Conservation (phyloP, 2,888 invertebrate genomes). For the Pycnomerus fuliginosus region DNA sequence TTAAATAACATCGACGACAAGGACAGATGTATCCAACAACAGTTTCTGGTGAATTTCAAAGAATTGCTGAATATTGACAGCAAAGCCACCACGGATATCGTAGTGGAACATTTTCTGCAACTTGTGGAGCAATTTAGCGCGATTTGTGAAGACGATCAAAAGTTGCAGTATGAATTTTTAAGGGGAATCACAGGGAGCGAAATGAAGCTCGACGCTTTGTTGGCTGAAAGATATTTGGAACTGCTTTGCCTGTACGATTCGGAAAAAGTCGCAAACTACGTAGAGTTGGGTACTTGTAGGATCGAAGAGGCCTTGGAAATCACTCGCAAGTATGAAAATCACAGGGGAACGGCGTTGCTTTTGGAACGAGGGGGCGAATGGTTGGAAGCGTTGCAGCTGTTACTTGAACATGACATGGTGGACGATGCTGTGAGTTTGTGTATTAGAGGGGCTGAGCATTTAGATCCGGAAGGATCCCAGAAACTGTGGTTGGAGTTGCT, state of each 20-base stretch:
- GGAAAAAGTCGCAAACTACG: slow-evolving; percentile 52
- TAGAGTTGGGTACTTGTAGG: slow-evolving; percentile 56
- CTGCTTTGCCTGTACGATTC: slow-evolving; percentile 63
- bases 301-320: slow-evolving; percentile 66
- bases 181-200: slow-evolving; percentile 56
- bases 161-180: slow-evolving; percentile 59
- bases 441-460: slow-evolving; percentile 52
- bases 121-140: slow-evolving; percentile 52
- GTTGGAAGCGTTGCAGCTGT: slow-evolving; percentile 67
- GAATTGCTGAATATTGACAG: slow-evolving; percentile 62
- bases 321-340: slow-evolving; percentile 61
- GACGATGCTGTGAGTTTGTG: slow-evolving; percentile 51
- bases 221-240: slow-evolving; percentile 63
- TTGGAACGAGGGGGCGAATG: slow-evolving; percentile 75
- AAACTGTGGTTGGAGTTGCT: slow-evolving; percentile 56
- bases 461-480: slow-evolving; percentile 53
- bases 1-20: slow-evolving; percentile 51
- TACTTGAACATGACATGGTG: slow-evolving; percentile 52
- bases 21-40: slow-evolving; percentile 53
- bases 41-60: slow-evolving; percentile 53
- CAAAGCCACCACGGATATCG: slow-evolving; percentile 62
- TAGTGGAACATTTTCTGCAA: slow-evolving; percentile 59
- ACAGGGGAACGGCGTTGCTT: slow-evolving; percentile 69
- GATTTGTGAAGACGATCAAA: slow-evolving; percentile 50
- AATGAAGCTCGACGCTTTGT: slow-evolving; percentile 50